Conservation (phyloP, 2,113 vertebrate genomes). For the Passer domesticus region DNA sequence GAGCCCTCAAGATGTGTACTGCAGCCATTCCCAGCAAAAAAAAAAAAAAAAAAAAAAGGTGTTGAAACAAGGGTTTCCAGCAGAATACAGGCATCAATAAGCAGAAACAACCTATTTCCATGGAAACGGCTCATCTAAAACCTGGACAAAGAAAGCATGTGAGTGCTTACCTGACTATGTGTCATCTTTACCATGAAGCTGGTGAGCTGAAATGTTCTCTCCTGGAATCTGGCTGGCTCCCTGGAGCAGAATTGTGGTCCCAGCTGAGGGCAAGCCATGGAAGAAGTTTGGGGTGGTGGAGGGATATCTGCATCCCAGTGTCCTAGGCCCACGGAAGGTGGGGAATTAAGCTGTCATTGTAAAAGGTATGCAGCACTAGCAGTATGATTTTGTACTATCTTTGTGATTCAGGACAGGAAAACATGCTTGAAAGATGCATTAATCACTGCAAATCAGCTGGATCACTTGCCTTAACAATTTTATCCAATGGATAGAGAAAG, state of each 20-base stretch:
- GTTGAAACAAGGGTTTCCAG: not conserved
- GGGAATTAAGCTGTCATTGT: not conserved
- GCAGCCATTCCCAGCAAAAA: not conserved
- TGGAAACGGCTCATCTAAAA: slow-evolving; percentile 22
- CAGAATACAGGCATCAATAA: not conserved
- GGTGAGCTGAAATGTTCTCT: not conserved
- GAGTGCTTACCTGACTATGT: not conserved
- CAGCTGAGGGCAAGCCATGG: fast-evolving
- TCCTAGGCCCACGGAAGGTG: not conserved
- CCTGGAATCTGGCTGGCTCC: not conserved
- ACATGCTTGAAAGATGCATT: not conserved
- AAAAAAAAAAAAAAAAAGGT: fast-evolving
- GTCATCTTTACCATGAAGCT: not conserved
- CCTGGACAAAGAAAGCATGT: not conserved
- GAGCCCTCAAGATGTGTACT: not conserved
- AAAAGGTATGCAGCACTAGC: not conserved
- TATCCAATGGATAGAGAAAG: not conserved
- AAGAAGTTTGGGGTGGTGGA: not conserved
- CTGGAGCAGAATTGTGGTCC: not conserved
- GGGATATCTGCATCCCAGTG: not conserved
- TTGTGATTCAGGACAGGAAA: not conserved
- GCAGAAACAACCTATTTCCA: slow-evolving; percentile 25
- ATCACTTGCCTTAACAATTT: not conserved
- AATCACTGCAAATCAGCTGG: not conserved
- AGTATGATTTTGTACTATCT: not conserved